phyloP scores from a whole-genome alignment of 1,140 invertebrate species.

The Saccostrea glomerata region DNA sequence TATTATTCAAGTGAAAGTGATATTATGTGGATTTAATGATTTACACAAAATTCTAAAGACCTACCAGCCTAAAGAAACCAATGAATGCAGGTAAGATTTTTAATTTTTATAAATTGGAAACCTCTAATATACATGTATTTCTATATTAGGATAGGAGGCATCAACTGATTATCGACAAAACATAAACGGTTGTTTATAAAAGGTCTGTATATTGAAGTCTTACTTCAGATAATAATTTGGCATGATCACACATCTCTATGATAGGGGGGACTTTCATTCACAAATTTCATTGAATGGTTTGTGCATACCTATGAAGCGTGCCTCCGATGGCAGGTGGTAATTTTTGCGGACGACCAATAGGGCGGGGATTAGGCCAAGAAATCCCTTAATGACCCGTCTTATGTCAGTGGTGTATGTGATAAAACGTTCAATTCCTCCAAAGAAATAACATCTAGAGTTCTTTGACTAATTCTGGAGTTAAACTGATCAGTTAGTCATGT shows the following conservation, averaged over 20 bases:
- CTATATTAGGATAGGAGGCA: no score
- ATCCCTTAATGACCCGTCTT: no score
- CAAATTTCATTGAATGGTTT: not conserved
- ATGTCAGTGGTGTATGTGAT: no score
- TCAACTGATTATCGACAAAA: not conserved
- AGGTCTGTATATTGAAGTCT: not conserved
- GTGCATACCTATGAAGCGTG: not conserved
- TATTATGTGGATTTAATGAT: constrained; percentile 8
- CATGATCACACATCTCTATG: not conserved
- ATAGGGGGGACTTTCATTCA: not conserved
- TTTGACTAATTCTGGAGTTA: not conserved
- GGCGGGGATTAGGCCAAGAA: no score
- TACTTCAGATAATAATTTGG: not conserved
- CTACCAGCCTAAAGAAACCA: not conserved
- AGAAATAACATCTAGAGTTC: not conserved
- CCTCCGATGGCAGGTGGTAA: not conserved
- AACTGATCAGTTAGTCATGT: not conserved
- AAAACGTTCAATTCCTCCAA: not conserved
- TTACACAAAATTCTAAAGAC: not conserved
- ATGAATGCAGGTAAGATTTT: not conserved
- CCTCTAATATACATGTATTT: no score
- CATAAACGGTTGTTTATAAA: not conserved
- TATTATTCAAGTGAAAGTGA: constrained; percentile 7
- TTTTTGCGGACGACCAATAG: not conserved
- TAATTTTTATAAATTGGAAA: not conserved